phyloP scores from a whole-genome alignment of 1,140 invertebrate species.

The Conus ventricosus region DNA sequence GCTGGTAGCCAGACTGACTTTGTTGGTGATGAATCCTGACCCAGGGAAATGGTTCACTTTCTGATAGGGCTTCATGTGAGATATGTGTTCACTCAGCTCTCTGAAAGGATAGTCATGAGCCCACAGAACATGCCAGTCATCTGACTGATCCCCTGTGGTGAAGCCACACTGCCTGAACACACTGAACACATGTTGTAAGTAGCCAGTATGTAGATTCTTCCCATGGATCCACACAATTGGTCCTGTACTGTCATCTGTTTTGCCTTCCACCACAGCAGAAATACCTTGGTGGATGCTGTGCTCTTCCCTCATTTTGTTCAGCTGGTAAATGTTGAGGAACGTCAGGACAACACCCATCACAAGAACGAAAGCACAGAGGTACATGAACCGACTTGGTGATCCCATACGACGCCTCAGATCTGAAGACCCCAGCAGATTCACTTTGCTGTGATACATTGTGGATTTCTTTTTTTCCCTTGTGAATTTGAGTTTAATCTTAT shows the following conservation, averaged over 20 bases:
- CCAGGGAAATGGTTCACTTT: conserved; percentile 96
- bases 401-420: not conserved
- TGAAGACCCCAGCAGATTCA: not conserved
- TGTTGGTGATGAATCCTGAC: conserved; percentile 95
- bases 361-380: conserved; percentile 53
- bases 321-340: conserved; percentile 68
- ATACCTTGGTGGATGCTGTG: conserved; percentile 42
- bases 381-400: conserved; percentile 39
- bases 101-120: conserved; percentile 94
- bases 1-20: conserved; percentile 91
- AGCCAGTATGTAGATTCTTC: conserved; percentile 78
- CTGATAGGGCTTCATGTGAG: conserved; percentile 83
- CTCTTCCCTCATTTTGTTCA: conserved; percentile 64
- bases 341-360: conserved; percentile 62
- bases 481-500: not conserved
- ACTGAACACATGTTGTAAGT: conserved; percentile 86
- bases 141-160: conserved; percentile 77
- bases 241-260: not conserved
- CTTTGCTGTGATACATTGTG: not conserved
- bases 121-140: conserved; percentile 93
- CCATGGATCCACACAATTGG: conserved; percentile 37
- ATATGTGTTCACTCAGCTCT: conserved; percentile 78
- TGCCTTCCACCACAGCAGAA: not conserved
- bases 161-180: conserved; percentile 86
- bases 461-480: not conserved